A percentile compares a stretch with the other conserved stretches of the same genome.
These are phyloP conservation scores for Crenuchus spilurus DNA, from an alignment of 2,797 vertebrate species.

Conservation along the genomic window DNA sequence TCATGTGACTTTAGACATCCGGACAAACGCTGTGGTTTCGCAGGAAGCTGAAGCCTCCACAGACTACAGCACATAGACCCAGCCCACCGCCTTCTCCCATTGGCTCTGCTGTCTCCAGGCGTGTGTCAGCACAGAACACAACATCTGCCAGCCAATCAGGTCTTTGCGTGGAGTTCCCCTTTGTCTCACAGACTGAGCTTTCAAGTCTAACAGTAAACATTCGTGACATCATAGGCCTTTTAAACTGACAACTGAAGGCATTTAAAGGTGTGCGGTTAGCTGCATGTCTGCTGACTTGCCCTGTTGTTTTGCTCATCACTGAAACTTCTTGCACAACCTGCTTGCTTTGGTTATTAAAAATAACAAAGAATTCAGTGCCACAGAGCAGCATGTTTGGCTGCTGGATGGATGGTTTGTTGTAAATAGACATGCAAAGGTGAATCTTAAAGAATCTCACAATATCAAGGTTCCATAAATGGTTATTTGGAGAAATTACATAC, in stretches of 20 bases:
- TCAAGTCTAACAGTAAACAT: slow-evolving; percentile 46
- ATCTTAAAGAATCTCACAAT: no score
- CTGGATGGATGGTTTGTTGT: no score
- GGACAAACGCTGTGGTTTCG: slow-evolving; percentile 40
- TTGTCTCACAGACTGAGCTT: slow-evolving; percentile 50
- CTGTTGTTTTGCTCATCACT: neutral
- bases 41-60: slow-evolving; percentile 50
- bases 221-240: slow-evolving; percentile 70
- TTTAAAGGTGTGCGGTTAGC: slow-evolving; percentile 61
- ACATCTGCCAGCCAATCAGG: slow-evolving; percentile 66
- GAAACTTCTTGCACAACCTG: slow-evolving; percentile 4
- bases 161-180: slow-evolving; percentile 56
- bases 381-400: no score
- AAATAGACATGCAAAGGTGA: no score
- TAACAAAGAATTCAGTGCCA: no score
- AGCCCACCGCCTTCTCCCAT: slow-evolving; percentile 63
- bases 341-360: no score
- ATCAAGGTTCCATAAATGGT: no score
- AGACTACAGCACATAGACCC: slow-evolving; percentile 42
- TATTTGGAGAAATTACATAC: no score
- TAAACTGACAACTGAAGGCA: slow-evolving; percentile 66
- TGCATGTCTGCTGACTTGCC: slow-evolving; percentile 1
- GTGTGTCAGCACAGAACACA: slow-evolving; percentile 58
- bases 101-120: slow-evolving; percentile 76
- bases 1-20: slow-evolving; percentile 46